phyloP scores from a whole-genome alignment of 2,797 vertebrate genomes.

The Syncerus caffer region DNA sequence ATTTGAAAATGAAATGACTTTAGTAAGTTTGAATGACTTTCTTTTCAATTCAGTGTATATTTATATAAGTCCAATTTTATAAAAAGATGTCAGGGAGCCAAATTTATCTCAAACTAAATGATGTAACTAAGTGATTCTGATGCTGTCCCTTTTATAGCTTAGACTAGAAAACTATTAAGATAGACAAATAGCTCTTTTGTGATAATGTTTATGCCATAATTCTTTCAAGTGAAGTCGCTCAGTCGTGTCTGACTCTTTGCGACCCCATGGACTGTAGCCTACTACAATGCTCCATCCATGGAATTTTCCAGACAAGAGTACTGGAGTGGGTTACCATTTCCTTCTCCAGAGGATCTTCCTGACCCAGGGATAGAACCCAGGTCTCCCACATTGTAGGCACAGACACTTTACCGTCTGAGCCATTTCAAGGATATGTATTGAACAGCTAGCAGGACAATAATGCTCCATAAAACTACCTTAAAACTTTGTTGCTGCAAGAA shows the following conservation, averaged over 20 bases:
- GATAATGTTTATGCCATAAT: not conserved
- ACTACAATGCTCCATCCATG: not conserved
- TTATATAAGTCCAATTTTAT: not conserved
- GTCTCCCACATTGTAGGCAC: not conserved
- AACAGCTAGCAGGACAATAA: not conserved
- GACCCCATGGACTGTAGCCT: not conserved
- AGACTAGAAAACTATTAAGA: not conserved
- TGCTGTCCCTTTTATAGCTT: not conserved
- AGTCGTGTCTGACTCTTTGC: not conserved
- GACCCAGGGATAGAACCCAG: rapidly evolving
- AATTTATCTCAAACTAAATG: not conserved
- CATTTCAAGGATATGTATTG: not conserved
- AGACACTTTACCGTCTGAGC: rapidly evolving
- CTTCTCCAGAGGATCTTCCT: not conserved
- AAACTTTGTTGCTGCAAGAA: not conserved
- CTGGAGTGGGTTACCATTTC: not conserved
- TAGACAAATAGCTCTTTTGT: not conserved
- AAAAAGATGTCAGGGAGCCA: not conserved
- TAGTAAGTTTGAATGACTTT: constrained; percentile 3
- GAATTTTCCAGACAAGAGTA: not conserved
- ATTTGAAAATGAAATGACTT: constrained; percentile 11
- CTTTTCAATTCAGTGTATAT: constrained; percentile 27
- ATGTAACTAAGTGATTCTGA: not conserved
- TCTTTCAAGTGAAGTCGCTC: not conserved
- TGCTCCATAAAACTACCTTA: not conserved